A percentile compares a stretch with the other conserved stretches of the same genome.
Evolutionary conservation across 2,888 invertebrate genomes (phyloP).

Genomic region (Andrena marginata): DNA sequence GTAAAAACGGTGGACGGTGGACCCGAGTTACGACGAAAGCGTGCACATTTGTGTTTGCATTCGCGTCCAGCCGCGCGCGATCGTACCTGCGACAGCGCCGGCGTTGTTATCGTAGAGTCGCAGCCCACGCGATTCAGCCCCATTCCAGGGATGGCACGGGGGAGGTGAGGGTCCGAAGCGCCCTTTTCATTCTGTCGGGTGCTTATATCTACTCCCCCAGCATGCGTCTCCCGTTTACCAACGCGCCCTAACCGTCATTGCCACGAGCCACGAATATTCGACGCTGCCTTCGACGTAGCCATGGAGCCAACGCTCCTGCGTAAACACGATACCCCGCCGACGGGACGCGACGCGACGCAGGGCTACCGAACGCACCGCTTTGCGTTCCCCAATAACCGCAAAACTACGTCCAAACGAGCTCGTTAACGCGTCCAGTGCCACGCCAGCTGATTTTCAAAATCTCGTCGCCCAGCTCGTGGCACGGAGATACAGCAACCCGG

Average conservation of each 20-base stretch:
- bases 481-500: not conserved
- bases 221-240: conserved; percentile 35
- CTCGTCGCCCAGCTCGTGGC: not conserved
- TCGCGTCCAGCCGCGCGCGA: conserved; percentile 1
- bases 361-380: not conserved
- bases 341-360: not conserved
- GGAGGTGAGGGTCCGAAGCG: conserved; percentile 32
- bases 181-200: conserved; percentile 45
- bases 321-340: conserved; percentile 60
- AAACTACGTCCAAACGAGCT: too few species aligned
- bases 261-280: conserved; percentile 21
- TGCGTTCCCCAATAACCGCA: too few species aligned
- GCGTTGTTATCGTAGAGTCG: conserved; percentile 76
- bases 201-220: conserved; percentile 32
- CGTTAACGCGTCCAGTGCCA: too few species aligned
- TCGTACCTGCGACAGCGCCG: conserved; percentile 59
- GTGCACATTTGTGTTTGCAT: not conserved
- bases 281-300: conserved; percentile 31
- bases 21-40: not conserved
- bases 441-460: not conserved
- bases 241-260: conserved; percentile 43
- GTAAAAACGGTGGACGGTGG: conserved; percentile 3
- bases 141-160: conserved; percentile 9
- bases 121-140: conserved; percentile 76
- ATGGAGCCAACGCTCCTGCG: conserved; percentile 50